Evolutionary conservation across 1,140 invertebrate genomes (phyloP).

Genomic region (Drosophila takahashii): DNA sequence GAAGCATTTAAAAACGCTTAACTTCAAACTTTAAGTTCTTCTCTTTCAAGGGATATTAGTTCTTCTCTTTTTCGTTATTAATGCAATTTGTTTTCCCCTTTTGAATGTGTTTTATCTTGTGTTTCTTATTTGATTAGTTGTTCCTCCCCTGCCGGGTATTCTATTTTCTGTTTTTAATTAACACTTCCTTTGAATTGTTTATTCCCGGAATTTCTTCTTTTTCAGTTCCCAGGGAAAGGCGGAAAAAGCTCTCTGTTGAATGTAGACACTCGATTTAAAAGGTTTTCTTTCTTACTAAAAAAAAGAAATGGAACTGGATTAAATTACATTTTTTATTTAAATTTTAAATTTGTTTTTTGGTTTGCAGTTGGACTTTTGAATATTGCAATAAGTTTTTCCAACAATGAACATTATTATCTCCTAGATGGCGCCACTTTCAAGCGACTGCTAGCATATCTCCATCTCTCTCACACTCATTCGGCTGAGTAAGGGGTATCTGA

Average conservation of each 20-base stretch:
- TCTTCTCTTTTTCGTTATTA: background rate
- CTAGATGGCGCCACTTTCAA: too few species aligned
- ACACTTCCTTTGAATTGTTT: conserved; percentile 2
- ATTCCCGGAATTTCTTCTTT: conserved; percentile 6
- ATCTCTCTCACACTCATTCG: too few species aligned
- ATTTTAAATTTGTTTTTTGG: too few species aligned
- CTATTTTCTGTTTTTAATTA: conserved; percentile 6
- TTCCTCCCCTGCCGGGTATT: background rate
- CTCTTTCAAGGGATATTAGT: background rate
- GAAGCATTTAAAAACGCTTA: background rate
- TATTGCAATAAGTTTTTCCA: background rate
- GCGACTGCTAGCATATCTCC: too few species aligned
- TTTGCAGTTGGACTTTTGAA: background rate
- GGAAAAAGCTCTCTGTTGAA: too few species aligned
- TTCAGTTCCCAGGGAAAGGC: background rate
- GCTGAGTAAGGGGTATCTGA: too few species aligned
- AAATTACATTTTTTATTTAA: background rate
- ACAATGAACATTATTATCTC: background rate
- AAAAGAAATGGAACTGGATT: too few species aligned
- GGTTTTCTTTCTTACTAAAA: too few species aligned
- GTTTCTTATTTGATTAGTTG: background rate
- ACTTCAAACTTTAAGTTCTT: background rate
- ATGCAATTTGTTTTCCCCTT: background rate
- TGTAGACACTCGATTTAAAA: too few species aligned
- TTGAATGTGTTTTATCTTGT: background rate